Conservation (phyloP, 2,888 invertebrate genomes). For the Synanthedon andrenaeformis region DNA sequence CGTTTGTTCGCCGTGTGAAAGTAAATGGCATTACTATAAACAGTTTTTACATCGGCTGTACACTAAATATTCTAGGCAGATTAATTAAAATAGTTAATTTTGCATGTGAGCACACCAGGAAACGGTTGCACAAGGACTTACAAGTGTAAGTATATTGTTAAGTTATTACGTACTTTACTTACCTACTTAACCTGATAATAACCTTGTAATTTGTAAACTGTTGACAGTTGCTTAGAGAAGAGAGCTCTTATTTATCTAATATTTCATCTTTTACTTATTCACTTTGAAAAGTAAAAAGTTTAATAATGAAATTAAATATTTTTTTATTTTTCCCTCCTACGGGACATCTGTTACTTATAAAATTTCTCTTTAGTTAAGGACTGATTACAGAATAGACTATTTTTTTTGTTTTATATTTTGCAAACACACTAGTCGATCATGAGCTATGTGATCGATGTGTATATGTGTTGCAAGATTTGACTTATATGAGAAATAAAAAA, state of each 20-base stretch:
- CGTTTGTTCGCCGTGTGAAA: slow-evolving; percentile 76
- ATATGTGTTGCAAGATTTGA: no score
- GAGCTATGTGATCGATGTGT: no score
- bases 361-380: no score
- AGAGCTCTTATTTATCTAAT: no score
- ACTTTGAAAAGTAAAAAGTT: not conserved
- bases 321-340: not conserved
- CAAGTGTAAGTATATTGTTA: slow-evolving; percentile 67
- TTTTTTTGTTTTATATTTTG: no score
- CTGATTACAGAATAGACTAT: no score
- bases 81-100: slow-evolving; percentile 80
- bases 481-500: no score
- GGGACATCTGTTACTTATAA: not conserved
- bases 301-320: not conserved
- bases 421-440: no score
- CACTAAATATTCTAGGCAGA: slow-evolving; percentile 78
- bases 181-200: not conserved
- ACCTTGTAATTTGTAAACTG: no score
- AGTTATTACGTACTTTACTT: not conserved
- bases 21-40: slow-evolving; percentile 74
- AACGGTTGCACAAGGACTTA: slow-evolving; percentile 72
- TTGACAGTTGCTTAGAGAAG: no score
- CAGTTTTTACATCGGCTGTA: slow-evolving; percentile 80
- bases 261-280: not conserved
- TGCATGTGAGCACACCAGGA: slow-evolving; percentile 76